These are phyloP conservation scores for Theristicus caerulescens DNA, from an alignment of 2,113 vertebrate genomes.

Conservation along the genomic window DNA sequence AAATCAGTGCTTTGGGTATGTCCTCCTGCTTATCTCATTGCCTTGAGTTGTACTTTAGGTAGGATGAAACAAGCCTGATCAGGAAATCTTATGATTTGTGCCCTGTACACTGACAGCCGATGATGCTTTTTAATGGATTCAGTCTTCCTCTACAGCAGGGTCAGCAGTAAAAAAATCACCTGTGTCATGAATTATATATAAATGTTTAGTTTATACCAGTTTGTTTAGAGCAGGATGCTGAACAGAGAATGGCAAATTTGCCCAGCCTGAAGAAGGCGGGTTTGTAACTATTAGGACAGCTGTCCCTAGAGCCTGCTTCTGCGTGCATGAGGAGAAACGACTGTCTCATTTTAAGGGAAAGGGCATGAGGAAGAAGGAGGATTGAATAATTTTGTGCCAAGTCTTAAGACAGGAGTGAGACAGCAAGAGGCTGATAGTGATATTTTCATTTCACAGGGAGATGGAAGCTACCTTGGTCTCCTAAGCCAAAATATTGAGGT, in stretches of 20 bases:
- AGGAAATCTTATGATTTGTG: not conserved
- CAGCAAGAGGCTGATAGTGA: not conserved
- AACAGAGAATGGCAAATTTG: not conserved
- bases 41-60: not conserved
- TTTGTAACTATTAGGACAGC: not conserved
- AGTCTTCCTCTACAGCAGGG: not conserved
- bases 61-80: not conserved
- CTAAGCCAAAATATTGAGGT: slow-evolving; percentile 1
- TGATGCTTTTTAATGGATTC: not conserved
- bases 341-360: not conserved
- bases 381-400: not conserved
- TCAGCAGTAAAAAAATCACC: not conserved
- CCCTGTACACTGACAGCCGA: not conserved
- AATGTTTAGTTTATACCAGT: not conserved
- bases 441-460: slow-evolving; percentile 24
- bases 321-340: not conserved
- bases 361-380: not conserved
- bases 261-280: not conserved
- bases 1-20: not conserved
- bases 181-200: not conserved
- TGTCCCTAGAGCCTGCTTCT: not conserved
- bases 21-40: not conserved
- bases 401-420: not conserved
- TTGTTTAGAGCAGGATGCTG: not conserved
- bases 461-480: slow-evolving; percentile 33